These are phyloP conservation scores for Synchiropus splendidus DNA, from an alignment of 2,113 vertebrate genomes.

Conservation along the genomic window DNA sequence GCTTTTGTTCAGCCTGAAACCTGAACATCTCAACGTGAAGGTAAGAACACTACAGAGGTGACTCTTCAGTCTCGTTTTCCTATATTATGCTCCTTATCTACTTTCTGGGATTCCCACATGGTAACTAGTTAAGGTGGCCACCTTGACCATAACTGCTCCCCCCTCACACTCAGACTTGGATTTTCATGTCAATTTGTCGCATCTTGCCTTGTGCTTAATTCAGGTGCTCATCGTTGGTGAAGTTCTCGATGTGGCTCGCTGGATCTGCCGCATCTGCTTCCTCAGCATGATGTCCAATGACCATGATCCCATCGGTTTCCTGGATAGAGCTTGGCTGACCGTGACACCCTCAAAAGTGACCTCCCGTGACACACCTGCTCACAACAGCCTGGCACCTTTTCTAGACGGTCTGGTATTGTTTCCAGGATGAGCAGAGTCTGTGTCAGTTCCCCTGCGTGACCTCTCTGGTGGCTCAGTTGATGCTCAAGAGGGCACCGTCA, in stretches of 20 bases:
- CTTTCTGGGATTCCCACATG: no score
- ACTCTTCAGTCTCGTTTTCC: no score
- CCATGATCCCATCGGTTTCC: slow-evolving; percentile 62
- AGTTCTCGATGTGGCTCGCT: slow-evolving; percentile 65
- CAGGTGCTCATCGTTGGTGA: slow-evolving; percentile 77
- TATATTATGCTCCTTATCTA: no score
- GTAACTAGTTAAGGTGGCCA: no score
- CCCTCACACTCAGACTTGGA: no score
- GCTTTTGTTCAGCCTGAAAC: slow-evolving; percentile 70
- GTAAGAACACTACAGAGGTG: slow-evolving; percentile 58
- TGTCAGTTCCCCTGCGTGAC: slow-evolving; percentile 80
- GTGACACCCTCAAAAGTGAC: slow-evolving; percentile 76
- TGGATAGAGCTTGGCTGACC: slow-evolving; percentile 82
- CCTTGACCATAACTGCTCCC: no score
- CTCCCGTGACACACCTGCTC: not conserved
- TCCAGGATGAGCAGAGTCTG: slow-evolving; percentile 75
- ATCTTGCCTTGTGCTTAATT: no score
- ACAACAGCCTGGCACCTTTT: not conserved
- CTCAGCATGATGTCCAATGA: slow-evolving; percentile 66
- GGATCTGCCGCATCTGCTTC: slow-evolving; percentile 79
- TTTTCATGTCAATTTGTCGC: no score
- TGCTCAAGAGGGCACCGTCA: slow-evolving; percentile 72
- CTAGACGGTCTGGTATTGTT: not conserved
- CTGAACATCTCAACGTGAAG: slow-evolving; percentile 83
- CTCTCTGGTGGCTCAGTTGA: slow-evolving; percentile 80